Evolutionary conservation across 2,797 vertebrate genomes (phyloP), one percentile per base, ranked within the genome.

Genomic region (Aulostomus chinensis): DNA sequence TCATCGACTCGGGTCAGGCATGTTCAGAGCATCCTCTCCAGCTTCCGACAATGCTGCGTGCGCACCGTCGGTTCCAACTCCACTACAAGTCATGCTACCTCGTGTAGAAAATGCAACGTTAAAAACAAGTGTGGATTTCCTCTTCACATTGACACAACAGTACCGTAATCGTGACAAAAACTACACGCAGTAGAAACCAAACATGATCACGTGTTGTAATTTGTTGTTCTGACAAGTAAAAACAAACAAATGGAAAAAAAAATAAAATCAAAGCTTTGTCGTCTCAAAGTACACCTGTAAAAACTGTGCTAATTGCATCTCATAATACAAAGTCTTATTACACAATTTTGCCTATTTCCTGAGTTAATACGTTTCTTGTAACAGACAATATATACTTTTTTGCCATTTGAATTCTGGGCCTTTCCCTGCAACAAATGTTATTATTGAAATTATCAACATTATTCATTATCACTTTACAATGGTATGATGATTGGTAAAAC

Each of bases 331-430:
- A 89, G 84, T 89, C 84, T 89, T 87, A 89, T 89, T 89, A 89
- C 88, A 90, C 87, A 81, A 90, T 84, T 87, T 87, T 82, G 83
- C 79, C 85, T 89, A 88, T 89, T 93, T 92, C 92, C 92, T 93
- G 92, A 93, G 92, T 92, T 88, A 84, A 92, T 89, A 91, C 73
- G 84, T 87, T 92, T 85, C 86, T 91, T 91, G 92, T 92, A 93
- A 93, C 92, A 93, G 91, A 92, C 91, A 88, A 90, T 88, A 91
- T 91, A 90, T 88, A 84, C 84, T 91, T 94, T 92, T 94, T 95
- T 96, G 95, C 93, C 92, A 93, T 93, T 93, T 95, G 92, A 94
- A 86, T 90, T 94, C 93, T 94, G 94, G 94, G 94, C 92, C 94
- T 93, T 88, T 96, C 95, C 94, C 95, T 96, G 95, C 92, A 89